These are phyloP conservation scores for Verasper variegatus DNA, from an alignment of 2,113 vertebrate species.

Conservation along the genomic window DNA sequence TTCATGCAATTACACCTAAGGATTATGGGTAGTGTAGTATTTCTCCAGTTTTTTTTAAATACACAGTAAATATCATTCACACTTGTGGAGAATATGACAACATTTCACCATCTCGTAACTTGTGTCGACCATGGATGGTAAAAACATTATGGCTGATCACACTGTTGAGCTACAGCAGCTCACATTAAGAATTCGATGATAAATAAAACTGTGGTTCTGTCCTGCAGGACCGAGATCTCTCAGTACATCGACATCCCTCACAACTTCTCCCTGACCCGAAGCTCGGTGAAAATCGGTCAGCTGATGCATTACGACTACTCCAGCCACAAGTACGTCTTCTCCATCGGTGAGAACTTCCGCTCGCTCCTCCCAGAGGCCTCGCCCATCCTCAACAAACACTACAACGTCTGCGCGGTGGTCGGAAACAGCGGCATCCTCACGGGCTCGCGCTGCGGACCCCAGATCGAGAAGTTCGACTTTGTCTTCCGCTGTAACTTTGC, in stretches of 20 bases:
- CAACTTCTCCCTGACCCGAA: conserved; percentile 94
- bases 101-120: no score
- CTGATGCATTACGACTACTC: conserved; percentile 99
- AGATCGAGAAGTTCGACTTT: conserved; percentile 94
- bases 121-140: no score
- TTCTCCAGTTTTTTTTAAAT: no score
- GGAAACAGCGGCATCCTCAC: conserved; percentile 97
- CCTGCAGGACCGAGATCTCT: conserved; percentile 92
- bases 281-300: conserved; percentile 90
- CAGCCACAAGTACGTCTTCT: conserved; percentile 98
- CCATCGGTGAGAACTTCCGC: conserved; percentile 93
- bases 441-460: conserved; percentile 90
- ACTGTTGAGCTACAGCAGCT: no score
- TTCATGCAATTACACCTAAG: no score
- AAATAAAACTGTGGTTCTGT: no score
- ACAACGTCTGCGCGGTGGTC: conserved; percentile 92
- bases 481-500: conserved; percentile 99
- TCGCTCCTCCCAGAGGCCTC: conserved; percentile 93
- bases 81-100: no score
- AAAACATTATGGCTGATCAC: no score
- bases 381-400: conserved; percentile 90
- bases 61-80: no score
- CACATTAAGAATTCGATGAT: no score
- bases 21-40: no score
- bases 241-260: conserved; percentile 92